phyloP scores from a whole-genome alignment of 2,797 vertebrate species.

The Epinephelus coioides region DNA sequence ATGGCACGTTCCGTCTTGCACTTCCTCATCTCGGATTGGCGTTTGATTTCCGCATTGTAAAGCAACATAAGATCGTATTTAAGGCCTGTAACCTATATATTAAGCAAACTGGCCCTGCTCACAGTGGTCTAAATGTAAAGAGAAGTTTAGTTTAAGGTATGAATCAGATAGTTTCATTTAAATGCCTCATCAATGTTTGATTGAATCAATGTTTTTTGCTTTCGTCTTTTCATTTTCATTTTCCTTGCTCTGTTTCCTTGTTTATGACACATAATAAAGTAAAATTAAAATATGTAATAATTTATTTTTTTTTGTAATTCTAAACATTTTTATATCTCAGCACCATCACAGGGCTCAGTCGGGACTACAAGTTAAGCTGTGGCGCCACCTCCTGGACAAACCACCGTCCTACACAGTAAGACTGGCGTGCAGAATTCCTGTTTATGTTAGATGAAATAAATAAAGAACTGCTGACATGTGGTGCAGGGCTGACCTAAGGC shows the following conservation, averaged over 20 bases:
- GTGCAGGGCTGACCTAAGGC: not conserved
- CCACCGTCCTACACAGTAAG: not conserved
- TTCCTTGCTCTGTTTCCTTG: not conserved
- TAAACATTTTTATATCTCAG: not conserved
- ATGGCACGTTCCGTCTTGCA: not conserved
- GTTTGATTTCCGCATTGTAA: slow-evolving; percentile 8
- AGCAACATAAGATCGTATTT: not conserved
- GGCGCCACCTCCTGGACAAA: slow-evolving; percentile 56
- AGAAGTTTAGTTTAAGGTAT: not conserved
- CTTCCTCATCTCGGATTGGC: slow-evolving; percentile 14
- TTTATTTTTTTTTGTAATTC: not conserved
- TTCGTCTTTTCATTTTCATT: not conserved
- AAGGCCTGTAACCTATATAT: no score
- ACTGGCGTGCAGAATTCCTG: not conserved
- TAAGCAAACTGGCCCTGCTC: no score
- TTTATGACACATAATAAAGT: not conserved
- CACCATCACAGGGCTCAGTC: not conserved
- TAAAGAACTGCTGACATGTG: not conserved
- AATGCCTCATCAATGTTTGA: not conserved
- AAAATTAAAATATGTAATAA: not conserved
- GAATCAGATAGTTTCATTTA: not conserved
- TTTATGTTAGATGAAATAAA: not conserved
- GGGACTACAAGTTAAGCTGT: not conserved
- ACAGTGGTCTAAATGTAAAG: not conserved
- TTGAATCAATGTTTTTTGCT: not conserved